A percentile compares a stretch with the other conserved stretches of the same genome.
phyloP scores from a whole-genome alignment of 2,113 vertebrate genomes.

The Xiphias gladius region DNA sequence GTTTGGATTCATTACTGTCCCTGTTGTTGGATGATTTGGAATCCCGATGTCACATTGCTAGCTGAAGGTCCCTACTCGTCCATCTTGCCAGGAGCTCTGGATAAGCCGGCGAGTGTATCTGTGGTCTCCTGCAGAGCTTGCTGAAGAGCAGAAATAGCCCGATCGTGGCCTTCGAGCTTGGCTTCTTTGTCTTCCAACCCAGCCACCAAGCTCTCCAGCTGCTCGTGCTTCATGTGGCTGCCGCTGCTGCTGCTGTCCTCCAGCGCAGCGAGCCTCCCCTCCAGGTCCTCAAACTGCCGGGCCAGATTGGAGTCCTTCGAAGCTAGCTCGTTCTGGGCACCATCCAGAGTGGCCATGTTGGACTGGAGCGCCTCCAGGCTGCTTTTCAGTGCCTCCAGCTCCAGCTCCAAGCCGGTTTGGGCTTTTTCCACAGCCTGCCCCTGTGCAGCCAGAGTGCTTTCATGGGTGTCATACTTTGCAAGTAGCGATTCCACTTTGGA shows the following conservation, averaged over 20 bases:
- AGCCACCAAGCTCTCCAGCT: constrained; percentile 89
- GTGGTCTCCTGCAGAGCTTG: constrained; percentile 85
- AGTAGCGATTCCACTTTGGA: constrained; percentile 82
- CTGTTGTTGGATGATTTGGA: constrained; percentile 18
- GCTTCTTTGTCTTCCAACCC: constrained; percentile 86
- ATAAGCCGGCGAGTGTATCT: constrained; percentile 84
- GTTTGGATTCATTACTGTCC: constrained; percentile 21
- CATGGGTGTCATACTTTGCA: constrained; percentile 79
- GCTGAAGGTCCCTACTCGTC: constrained; percentile 80
- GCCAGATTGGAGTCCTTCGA: constrained; percentile 75
- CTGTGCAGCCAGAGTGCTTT: constrained; percentile 80
- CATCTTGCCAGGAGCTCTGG: constrained; percentile 69
- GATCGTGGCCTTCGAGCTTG: constrained; percentile 89
- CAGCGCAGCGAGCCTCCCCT: constrained; percentile 53
- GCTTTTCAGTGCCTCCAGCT: constrained; percentile 64
- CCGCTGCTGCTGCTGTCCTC: constrained; percentile 50
- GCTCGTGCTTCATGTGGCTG: constrained; percentile 78
- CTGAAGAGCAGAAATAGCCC: constrained; percentile 85
- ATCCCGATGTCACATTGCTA: constrained; percentile 35
- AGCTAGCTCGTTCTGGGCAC: constrained; percentile 77
- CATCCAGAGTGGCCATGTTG: constrained; percentile 68
- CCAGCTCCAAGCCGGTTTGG: constrained; percentile 52
- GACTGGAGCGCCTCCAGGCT: constrained; percentile 81
- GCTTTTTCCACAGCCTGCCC: constrained; percentile 65
- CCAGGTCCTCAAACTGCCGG: constrained; percentile 65